Conservation (phyloP, 2,888 invertebrate species). For the Aspidiotus destructor region DNA sequence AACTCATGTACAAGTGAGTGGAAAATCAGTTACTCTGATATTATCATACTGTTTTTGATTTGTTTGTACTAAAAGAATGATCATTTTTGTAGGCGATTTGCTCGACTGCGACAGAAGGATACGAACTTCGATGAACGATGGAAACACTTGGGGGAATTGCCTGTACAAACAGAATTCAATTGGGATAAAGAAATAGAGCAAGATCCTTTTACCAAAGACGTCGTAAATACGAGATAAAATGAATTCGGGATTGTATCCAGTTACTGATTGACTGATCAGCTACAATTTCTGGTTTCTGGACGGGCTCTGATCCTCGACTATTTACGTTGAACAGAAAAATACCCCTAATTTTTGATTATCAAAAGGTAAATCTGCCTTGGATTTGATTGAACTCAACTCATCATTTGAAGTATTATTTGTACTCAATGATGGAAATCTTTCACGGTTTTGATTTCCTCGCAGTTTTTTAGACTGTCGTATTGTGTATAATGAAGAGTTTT, state of each 20-base stretch:
- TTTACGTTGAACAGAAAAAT: no score
- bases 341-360: no score
- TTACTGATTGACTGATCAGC: background rate
- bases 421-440: no score
- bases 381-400: no score
- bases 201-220: conserved; percentile 33
- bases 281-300: no score
- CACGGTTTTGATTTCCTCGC: no score
- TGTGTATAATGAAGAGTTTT: no score
- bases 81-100: conserved; percentile 53
- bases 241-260: background rate
- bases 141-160: conserved; percentile 72
- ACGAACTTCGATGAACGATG: conserved; percentile 71
- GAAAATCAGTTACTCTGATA: background rate
- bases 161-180: conserved; percentile 71
- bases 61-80: background rate
- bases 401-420: no score
- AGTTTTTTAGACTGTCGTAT: no score
- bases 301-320: no score
- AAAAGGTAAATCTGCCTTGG: no score
- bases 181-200: conserved; percentile 47
- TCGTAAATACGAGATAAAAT: conserved; percentile 28
- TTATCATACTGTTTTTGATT: background rate
- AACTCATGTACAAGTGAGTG: conserved; percentile 63
- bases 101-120: conserved; percentile 68